Base-by-base conservation (phyloP, 2,113 vertebrate species). In the Lepidiolamprologus cunningtoni region DNA sequence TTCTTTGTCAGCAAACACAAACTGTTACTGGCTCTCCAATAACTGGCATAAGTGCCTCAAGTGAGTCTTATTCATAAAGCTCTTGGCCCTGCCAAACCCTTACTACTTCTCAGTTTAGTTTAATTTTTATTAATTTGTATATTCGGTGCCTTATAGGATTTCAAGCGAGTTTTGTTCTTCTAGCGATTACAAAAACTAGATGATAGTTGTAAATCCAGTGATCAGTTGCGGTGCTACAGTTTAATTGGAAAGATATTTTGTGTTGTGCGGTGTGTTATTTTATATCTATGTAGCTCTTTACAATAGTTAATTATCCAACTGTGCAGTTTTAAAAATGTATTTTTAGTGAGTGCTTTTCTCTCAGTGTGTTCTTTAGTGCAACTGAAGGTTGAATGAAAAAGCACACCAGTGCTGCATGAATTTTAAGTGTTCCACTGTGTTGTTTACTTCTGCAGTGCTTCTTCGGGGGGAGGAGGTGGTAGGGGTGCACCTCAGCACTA, bases 401-500 rank as follows among this genome's bases (percentile, higher is more conserved):
- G 26, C 7, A 28, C 6, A 33, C 16, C n/a, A 21, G 3, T 58
- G 53, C 71, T 71, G 9, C 8, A 10, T 45, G 47, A 31, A 23
- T 19, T 26, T 57, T 19, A 84, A 21, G 23, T 31, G 9, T 40
- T 63, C 9, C 2, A 19, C 11, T 16, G 19, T 28, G 88, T 16
- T 88, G 26, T 89, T 80, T 86, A 21, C 33, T 52, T 28, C 66
- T 61, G 3, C 92, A 87, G 86, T 87, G 86, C 86, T 87, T 87
- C 86, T 87, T 87, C 86, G 81, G 81, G 81, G 86, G 86, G 98
- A 97, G 98, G 98, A 98, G 99, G 98, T 98, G 98, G 97, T 99
- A 97, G 98, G 97, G 98, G 98, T 99, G 98, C 98, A 97, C 96
- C 98, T 98, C 98, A 98, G 98, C 99, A 99, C 98, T 98, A 97